Base-by-base conservation (phyloP, 1,140 invertebrate species). In the Diabrotica undecimpunctata region DNA sequence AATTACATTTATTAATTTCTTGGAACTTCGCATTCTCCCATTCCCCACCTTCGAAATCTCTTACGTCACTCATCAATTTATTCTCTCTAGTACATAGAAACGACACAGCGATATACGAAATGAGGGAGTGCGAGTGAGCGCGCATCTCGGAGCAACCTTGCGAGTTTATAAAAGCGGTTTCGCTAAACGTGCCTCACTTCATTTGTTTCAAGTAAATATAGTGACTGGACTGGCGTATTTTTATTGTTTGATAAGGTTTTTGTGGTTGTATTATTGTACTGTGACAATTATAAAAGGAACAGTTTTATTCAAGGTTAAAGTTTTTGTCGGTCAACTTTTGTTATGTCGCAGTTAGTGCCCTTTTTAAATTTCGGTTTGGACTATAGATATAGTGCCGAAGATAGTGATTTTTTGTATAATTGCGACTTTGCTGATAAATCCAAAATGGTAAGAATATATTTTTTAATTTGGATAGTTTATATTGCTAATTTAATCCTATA, bases 341-440 rank as follows among this genome's bases (percentile, higher is more conserved):
- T 65, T 75, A 78, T 78, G 76, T 78, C 76, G 66, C 76, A 78
- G 66, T 69, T 77, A 72, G 76, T 78, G 74, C 76, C 76, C 35
- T 76, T 63, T 70, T 70, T 76, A 56, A 77, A 77, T 71, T 78
- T 75, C 61, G 76, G 75, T 64, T 69, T 75, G 54, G 75, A 77
- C 36, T 71, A 73, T 63, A 71, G 66, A 54, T 64, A 74, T 25
- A 53, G 12, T 41, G 55, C 14, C 11, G 67, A 67, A 53, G 67
- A 70, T 55, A 69, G 63, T 61, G 64, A 67, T 36, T 67, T 66
- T 61, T 70, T 73, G 61, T 72, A 73, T 62, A 69, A 67, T 13
- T 69, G 73, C 67, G 70, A 66, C 39, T 66, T 62, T 52, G 51
- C 58, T 53, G 58, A 39, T 25, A 70, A 66, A 65, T 51, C 56